Base-by-base conservation (phyloP, 2,113 vertebrate genomes). In the Ornithorhynchus anatinus region DNA sequence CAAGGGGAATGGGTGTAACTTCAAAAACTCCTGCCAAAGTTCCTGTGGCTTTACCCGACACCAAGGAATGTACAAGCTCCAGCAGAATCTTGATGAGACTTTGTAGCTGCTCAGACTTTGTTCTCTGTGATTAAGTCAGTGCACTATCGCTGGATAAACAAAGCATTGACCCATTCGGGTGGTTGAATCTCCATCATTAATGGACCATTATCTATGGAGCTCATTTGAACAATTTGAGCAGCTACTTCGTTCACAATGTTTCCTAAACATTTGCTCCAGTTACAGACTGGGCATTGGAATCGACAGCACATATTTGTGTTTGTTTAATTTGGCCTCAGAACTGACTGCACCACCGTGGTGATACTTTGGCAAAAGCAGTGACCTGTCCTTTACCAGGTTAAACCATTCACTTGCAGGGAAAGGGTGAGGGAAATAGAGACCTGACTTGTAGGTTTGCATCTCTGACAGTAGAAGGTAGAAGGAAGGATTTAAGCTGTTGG, bases 41-140 rank as follows among this genome's bases (percentile, higher is more conserved):
- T 84, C 85, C 85, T 77, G 86, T 17, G 82, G 88, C 72, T 88
- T 90, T 85, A 84, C 74, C 72, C 10, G 2, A 80, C 75, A 54
- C 77, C 5, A 1, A 88, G 84, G 84, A 89, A 90, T 82, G 84
- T 16, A 4, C 77, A 72, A 38, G 69, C 65, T 79, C 59, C 74
- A 85, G 79, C 77, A 76, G 58, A 70, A 58, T 50, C 25, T 84
- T 79, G 53, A n/a, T 11, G 72, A 78, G 77, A 15, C 29, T 74
- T 73, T 72, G 25, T 1, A 19, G 54, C 8, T 13, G 68, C 7
- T 65, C 73, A 76, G 70, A 19, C 23, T 70, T 61, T 33, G 4
- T 1, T 35, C 31, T 35, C 59, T 48, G 32, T 27, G 48, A 56
- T 20, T 23, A 39, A 25, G 52, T 45, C 17, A 0, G 0, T 36